phyloP scores from a whole-genome alignment of 2,113 vertebrate genomes.

The Synchiropus splendidus region DNA sequence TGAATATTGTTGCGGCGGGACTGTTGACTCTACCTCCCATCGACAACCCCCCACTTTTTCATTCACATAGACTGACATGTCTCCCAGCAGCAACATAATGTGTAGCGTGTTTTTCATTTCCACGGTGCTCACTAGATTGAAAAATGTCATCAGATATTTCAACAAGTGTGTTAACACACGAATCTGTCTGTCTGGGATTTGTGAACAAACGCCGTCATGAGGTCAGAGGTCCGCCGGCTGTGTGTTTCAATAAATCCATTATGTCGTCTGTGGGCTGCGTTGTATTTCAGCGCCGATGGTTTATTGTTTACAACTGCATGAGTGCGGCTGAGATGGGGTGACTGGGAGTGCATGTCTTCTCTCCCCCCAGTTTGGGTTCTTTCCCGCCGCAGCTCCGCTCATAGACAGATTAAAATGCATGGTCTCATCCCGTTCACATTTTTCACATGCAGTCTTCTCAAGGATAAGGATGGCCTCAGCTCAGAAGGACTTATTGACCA shows the following conservation, averaged over 20 bases:
- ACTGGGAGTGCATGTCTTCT: conserved; percentile 34
- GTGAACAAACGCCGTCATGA: conserved; percentile 11
- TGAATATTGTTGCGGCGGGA: no score
- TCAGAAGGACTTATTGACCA: conserved; percentile 70
- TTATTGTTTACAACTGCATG: conserved; percentile 51
- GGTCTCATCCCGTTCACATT: conserved; percentile 55
- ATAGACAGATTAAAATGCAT: conserved; percentile 63
- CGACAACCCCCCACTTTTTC: no score
- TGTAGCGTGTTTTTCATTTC: conserved; percentile 1
- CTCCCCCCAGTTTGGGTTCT: conserved; percentile 1
- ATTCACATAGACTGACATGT: no score
- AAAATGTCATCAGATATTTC: no score
- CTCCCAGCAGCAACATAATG: no score
- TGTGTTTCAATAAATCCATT: conserved; percentile 34
- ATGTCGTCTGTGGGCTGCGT: conserved; percentile 18
- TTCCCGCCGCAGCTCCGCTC: conserved; percentile 1
- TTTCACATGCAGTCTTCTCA: conserved; percentile 63
- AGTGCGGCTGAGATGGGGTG: conserved; percentile 31
- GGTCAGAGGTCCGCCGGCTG: conserved; percentile 24
- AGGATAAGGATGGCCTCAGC: conserved; percentile 64
- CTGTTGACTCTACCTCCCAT: no score
- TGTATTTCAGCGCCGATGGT: conserved; percentile 27
- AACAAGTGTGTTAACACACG: no score
- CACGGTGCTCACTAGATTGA: conserved; percentile 6
- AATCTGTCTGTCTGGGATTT: conserved; percentile 1